These are phyloP conservation scores for Petrocephalus schoutedeni DNA, from an alignment of 2,797 vertebrate species.

Conservation along the genomic window DNA sequence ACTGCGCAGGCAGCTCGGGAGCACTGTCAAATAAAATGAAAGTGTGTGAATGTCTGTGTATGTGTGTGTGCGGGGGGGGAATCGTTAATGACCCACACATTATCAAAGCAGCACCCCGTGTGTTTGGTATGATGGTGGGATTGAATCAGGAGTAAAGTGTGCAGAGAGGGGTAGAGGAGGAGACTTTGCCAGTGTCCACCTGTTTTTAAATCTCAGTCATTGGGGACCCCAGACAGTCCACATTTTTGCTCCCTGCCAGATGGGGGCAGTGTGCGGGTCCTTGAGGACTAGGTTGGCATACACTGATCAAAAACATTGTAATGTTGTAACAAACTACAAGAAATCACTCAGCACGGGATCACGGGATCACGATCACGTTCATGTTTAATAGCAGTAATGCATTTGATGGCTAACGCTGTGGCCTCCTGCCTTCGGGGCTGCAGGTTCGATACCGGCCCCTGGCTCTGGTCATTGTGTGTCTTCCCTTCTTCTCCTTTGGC, in stretches of 20 bases:
- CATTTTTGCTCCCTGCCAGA: not conserved
- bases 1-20: not conserved
- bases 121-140: not conserved
- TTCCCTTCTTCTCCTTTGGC: not conserved
- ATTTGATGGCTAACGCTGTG: not conserved
- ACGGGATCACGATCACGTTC: too few species aligned
- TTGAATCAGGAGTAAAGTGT: not conserved
- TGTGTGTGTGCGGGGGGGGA: not conserved
- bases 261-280: not conserved
- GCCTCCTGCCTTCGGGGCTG: not conserved
- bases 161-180: not conserved
- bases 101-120: not conserved
- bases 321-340: not conserved
- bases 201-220: not conserved
- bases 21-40: not conserved
- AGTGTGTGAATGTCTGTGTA: not conserved
- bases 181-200: not conserved
- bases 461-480: not conserved
- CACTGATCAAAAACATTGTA: not conserved
- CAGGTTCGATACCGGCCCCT: not conserved
- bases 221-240: not conserved
- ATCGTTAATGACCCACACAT: not conserved
- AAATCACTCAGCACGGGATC: not conserved
- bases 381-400: not conserved
- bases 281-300: not conserved